Conservation (phyloP, 2,113 vertebrate genomes). For the Cavia aperea region DNA sequence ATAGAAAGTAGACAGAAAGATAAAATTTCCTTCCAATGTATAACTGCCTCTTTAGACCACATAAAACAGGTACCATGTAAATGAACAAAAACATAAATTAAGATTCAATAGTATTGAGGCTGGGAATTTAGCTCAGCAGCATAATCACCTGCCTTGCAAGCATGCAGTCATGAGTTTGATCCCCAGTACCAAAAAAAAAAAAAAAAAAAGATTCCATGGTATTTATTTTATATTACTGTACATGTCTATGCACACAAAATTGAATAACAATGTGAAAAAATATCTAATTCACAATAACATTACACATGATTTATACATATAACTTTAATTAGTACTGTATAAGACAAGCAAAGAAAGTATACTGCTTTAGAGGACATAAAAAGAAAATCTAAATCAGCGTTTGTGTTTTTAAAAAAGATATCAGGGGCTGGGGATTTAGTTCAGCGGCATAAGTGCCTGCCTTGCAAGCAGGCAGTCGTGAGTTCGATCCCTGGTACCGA, state of each 20-base stretch:
- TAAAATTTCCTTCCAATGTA: neutral
- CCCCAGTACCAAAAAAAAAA: too few relatives aligned
- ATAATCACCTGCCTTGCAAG: too few relatives aligned
- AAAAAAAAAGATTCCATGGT: neutral
- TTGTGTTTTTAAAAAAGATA: neutral
- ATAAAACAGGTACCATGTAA: neutral
- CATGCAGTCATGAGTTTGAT: too few relatives aligned
- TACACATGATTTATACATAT: neutral
- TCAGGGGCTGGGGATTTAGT: too few relatives aligned
- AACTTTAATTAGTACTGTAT: neutral
- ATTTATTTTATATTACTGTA: slow-evolving; percentile 23
- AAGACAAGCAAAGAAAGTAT: neutral
- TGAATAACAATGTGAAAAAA: slow-evolving; percentile 19
- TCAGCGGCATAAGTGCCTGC: too few relatives aligned
- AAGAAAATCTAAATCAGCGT: neutral
- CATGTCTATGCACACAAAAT: neutral
- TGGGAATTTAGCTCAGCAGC: too few relatives aligned
- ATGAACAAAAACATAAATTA: slow-evolving; percentile 12
- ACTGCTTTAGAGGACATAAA: neutral
- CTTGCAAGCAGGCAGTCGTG: too few relatives aligned
- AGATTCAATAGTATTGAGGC: neutral
- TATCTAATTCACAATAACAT: neutral
- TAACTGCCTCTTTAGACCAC: slow-evolving; percentile 19
- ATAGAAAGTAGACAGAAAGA: neutral
- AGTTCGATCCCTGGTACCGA: too few relatives aligned